Evolutionary conservation across 2,888 invertebrate genomes (phyloP), one percentile per base, ranked within the genome.

Genomic region (Gasteruption jaculator): DNA sequence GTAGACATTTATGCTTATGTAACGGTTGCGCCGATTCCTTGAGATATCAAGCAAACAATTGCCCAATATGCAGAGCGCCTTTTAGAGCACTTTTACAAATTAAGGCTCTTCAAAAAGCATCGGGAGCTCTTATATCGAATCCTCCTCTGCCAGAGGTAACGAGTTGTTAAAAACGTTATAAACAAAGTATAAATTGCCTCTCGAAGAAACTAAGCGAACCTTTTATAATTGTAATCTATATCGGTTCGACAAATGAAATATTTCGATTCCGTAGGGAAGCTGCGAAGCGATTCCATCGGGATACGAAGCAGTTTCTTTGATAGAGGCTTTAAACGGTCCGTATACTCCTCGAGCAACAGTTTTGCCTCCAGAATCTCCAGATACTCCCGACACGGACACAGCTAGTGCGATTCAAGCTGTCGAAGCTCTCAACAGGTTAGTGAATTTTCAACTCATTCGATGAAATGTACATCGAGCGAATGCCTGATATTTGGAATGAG

Each of bases 21-120:
- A 92, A 94, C 73, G 88, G 89, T 1, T 99, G 97, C 73, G 97
- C 97, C 0, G 96, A 97, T 74, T 94, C 94, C 1, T 76, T 99
- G 45, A 80, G 97, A 50, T 96, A 95, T 68, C 93, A 93, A 79
- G 93, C 96, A 18, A 97, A 93, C 74, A 97, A 95, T 74, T 99
- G 99, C 61, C 99, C 99, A 5, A 99, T 99, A 55, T 99, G 99
- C 69, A 80, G 99, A 48, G 92, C 96, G n/a, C 97, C 97, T 7
- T 99, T 99, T 73, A 78, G 97, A 49, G 99, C 99, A 0, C 77
- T 99, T 36, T 76, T 99, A 42, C 96, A 97, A 75, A 91, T 99
- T 37, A 79, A 93, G 48, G 95, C 97, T 16, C 79, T 97, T 56
- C 91, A 93, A 70, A 87, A 87, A 64, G 79, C 81, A 31, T 68